A percentile compares a stretch with the other conserved stretches of the same genome.
Evolutionary conservation across 2,113 vertebrate genomes (phyloP).

Genomic region (Eupsittula cactorum): DNA sequence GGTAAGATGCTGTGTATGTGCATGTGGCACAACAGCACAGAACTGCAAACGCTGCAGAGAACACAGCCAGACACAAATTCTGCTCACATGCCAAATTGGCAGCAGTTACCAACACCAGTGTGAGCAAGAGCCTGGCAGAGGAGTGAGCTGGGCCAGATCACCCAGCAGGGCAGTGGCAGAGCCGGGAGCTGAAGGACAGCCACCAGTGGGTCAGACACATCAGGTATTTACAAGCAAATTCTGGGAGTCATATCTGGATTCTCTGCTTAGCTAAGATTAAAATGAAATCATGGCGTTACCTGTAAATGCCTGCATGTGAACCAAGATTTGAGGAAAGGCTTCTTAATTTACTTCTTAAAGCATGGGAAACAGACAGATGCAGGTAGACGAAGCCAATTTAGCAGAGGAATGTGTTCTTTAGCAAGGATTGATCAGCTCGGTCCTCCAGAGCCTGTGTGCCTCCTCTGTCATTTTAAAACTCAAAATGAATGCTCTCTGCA

Average conservation of each 20-base stretch:
- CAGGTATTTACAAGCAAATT: background rate
- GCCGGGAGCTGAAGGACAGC: accelerated
- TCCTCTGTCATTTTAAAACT: background rate
- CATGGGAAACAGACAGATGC: background rate
- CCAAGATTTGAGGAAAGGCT: background rate
- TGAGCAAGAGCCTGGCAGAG: background rate
- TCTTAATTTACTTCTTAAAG: too few relatives aligned
- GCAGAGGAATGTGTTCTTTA: background rate
- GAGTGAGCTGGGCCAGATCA: background rate
- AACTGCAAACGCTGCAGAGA: accelerated
- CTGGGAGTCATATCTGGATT: background rate
- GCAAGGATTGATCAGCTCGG: accelerated
- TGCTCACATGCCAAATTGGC: too few relatives aligned
- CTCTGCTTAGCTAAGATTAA: background rate
- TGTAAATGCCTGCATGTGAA: background rate
- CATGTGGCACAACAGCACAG: accelerated
- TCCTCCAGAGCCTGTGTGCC: background rate
- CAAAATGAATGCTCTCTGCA: background rate
- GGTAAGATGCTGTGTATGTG: accelerated
- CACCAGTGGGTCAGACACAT: too few relatives aligned
- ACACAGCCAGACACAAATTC: background rate
- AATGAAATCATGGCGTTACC: background rate
- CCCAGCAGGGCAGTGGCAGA: background rate
- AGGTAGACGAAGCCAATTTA: too few relatives aligned
- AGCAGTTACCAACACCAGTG: accelerated